A percentile compares a stretch with the other conserved stretches of the same genome.
These are phyloP conservation scores for Eretmochelys imbricata DNA, from an alignment of 2,113 vertebrate species.

Conservation along the genomic window DNA sequence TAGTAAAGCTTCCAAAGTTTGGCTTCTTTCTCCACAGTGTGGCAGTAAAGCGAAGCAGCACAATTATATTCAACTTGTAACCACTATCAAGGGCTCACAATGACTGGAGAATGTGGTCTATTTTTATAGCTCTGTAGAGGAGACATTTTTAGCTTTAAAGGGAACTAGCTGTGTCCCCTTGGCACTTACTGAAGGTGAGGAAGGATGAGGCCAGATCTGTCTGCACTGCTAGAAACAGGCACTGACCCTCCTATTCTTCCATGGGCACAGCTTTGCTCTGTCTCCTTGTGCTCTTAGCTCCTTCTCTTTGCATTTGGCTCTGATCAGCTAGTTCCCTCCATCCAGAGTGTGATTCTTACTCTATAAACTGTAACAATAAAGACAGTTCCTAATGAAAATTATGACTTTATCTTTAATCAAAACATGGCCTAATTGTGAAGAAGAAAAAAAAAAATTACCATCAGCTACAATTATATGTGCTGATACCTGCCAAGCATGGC, in stretches of 20 bases:
- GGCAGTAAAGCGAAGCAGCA: constrained; percentile 38
- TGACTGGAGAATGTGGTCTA: not conserved
- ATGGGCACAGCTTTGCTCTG: not conserved
- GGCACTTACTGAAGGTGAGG: not conserved
- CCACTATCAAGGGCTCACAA: not conserved
- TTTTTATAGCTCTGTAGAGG: not conserved
- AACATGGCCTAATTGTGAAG: not conserved
- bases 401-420: not conserved
- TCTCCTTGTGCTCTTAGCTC: not conserved
- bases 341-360: not conserved
- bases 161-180: not conserved
- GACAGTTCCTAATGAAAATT: not conserved
- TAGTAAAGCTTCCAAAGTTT: not conserved
- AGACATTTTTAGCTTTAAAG: not conserved
- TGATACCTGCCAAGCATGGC: constrained; percentile 10
- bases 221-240: not conserved
- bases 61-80: not conserved
- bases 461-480: not conserved
- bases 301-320: rapidly evolving
- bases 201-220: not conserved
- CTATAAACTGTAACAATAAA: not conserved
- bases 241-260: not conserved
- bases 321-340: constrained; percentile 30
- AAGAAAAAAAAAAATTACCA: not conserved
- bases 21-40: constrained; percentile 31